Conservation (phyloP, 2,888 invertebrate genomes). For the Oscheius sp. region DNA sequence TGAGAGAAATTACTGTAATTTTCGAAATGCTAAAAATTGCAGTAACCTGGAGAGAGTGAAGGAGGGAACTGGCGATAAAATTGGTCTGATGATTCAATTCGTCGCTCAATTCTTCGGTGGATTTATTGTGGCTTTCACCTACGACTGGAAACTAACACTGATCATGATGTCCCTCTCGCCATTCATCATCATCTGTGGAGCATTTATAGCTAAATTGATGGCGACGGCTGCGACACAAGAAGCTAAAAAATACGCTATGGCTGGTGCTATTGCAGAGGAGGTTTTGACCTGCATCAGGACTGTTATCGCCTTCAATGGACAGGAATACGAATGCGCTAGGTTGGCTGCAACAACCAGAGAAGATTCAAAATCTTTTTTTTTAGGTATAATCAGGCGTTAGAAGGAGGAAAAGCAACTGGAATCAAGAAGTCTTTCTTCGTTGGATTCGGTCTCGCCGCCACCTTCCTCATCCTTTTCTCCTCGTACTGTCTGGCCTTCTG, state of each 20-base stretch:
- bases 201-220: slow-evolving; percentile 22
- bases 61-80: slow-evolving; percentile 66
- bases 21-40: slow-evolving; percentile 21
- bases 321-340: slow-evolving; percentile 46
- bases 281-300: slow-evolving; percentile 50
- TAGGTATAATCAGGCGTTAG: slow-evolving; percentile 62
- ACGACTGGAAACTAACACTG: slow-evolving; percentile 63
- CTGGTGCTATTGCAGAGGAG: slow-evolving; percentile 51
- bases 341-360: slow-evolving; percentile 19
- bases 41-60: slow-evolving; percentile 67
- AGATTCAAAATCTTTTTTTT: neutral
- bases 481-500: slow-evolving; percentile 68
- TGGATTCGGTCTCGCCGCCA: slow-evolving; percentile 70
- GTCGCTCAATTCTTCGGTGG: slow-evolving; percentile 60
- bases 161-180: slow-evolving; percentile 68
- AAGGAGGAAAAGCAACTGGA: slow-evolving; percentile 58
- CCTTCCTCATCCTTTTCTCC: slow-evolving; percentile 70
- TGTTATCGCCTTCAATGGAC: slow-evolving; percentile 56
- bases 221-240: slow-evolving; percentile 5
- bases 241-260: slow-evolving; percentile 48
- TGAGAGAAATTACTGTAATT: no score
- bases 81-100: slow-evolving; percentile 45
- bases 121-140: slow-evolving; percentile 54
- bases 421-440: slow-evolving; percentile 63
- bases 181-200: slow-evolving; percentile 29